Conservation (phyloP, 2,797 vertebrate species). For the Coendou prehensilis region DNA sequence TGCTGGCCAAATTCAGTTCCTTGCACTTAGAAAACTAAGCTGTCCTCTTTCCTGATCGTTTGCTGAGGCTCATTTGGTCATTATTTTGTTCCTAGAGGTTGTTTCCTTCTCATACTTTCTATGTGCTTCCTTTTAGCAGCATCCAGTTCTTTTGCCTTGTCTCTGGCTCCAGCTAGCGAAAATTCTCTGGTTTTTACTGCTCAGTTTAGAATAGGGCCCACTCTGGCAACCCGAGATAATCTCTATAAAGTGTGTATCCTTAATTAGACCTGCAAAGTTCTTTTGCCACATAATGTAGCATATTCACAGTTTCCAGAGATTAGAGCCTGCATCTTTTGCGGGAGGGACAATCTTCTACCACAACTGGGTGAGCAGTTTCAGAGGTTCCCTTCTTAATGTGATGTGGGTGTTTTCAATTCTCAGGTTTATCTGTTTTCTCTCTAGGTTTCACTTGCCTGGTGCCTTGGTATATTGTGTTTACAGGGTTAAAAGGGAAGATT, state of each 20-base stretch:
- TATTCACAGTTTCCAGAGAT: not conserved
- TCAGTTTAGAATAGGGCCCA: not conserved
- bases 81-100: not conserved
- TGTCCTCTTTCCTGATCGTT: not conserved
- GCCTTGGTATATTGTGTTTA: conserved; percentile 32
- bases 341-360: not conserved
- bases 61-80: not conserved
- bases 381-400: not conserved
- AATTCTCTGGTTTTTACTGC: conserved; percentile 27
- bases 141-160: not conserved
- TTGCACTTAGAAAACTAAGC: not conserved
- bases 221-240: not conserved
- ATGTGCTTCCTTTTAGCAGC: not conserved
- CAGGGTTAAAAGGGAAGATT: conserved; percentile 3
- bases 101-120: not conserved
- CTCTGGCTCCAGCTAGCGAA: conserved; percentile 25
- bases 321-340: not conserved
- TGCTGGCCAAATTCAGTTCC: not conserved
- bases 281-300: conserved; percentile 14
- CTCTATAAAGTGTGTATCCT: conserved; percentile 10
- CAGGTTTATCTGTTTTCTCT: conserved; percentile 50
- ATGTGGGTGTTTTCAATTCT: not conserved
- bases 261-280: not conserved
- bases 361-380: not conserved
- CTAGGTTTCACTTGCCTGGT: conserved; percentile 29